phyloP scores from a whole-genome alignment of 2,888 invertebrate species.

The Diplazon laetatorius region DNA sequence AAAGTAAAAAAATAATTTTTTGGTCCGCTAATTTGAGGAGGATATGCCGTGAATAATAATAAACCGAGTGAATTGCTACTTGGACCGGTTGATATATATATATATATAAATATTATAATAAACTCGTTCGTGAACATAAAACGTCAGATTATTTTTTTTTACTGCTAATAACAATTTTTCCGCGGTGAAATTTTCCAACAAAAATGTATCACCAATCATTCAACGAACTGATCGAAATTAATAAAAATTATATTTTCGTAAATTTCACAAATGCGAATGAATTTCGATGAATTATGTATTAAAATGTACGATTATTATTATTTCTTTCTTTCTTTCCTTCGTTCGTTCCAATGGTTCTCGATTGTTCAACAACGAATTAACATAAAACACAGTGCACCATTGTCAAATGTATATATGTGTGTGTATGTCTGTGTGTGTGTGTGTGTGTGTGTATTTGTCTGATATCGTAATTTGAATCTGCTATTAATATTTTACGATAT shows the following conservation, averaged over 20 bases:
- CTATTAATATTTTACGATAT: conserved; percentile 34
- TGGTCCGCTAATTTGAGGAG: conserved; percentile 67
- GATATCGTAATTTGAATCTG: conserved; percentile 25
- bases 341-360: no score
- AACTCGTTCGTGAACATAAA: conserved; percentile 1
- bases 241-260: no score
- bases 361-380: conserved; percentile 11
- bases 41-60: conserved; percentile 34
- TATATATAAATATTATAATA: background rate
- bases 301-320: background rate
- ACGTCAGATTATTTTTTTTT: conserved; percentile 53
- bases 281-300: background rate
- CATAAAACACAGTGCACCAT: background rate
- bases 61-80: conserved; percentile 29
- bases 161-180: conserved; percentile 70
- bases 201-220: background rate
- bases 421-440: no score
- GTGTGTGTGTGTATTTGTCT: no score
- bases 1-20: conserved; percentile 62
- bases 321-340: no score
- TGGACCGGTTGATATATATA: conserved; percentile 31
- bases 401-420: conserved; percentile 5
- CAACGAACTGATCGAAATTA: no score
- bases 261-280: no score
- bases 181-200: background rate